These are phyloP conservation scores for Poecilus cupreus DNA, from an alignment of 2,888 invertebrate species.

Conservation along the genomic window DNA sequence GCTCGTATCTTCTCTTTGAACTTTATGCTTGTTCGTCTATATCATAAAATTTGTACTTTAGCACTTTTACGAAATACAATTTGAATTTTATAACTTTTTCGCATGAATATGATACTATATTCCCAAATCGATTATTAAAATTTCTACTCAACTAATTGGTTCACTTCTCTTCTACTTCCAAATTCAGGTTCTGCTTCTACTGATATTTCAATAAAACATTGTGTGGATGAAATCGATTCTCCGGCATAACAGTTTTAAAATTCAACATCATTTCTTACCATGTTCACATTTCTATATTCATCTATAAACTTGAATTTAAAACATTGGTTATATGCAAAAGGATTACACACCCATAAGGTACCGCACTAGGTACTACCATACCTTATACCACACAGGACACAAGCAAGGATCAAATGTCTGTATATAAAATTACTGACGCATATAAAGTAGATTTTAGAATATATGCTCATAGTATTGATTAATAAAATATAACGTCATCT, in stretches of 20 bases:
- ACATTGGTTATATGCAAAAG: background rate
- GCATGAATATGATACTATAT: background rate
- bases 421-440: background rate
- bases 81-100: background rate
- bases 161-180: no score
- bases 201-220: no score
- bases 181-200: no score
- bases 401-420: background rate
- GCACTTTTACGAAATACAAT: background rate
- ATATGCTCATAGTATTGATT: background rate
- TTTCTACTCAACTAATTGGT: no score
- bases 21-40: background rate
- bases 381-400: background rate
- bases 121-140: no score
- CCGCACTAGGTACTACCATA: background rate
- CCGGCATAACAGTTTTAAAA: background rate
- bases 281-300: background rate
- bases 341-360: background rate
- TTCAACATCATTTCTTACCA: background rate
- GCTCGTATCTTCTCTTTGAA: background rate
- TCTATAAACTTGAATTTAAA: constrained; percentile 9
- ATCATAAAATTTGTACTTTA: background rate
- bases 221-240: no score
- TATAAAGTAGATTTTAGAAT: background rate
- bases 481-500: no score